Percentiles rank a stretch among this genome's conserved stretches.
Conservation (phyloP, 2,888 invertebrate species). For the Phortica okadai region DNA sequence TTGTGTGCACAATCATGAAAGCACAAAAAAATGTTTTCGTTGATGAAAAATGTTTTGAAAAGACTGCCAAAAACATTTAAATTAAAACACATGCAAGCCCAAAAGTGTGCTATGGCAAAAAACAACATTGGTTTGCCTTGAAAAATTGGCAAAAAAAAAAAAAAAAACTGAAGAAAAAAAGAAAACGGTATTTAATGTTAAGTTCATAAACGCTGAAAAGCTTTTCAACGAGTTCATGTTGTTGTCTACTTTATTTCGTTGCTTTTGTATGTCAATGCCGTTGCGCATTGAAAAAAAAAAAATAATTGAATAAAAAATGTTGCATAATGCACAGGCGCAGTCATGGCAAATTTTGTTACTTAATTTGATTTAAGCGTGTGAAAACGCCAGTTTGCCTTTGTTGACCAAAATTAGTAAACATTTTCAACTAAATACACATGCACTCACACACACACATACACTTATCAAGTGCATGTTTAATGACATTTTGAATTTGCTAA, state of each 20-base stretch:
- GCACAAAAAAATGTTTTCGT: slow-evolving; percentile 1
- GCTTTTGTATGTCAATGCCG: not conserved
- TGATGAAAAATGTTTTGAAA: slow-evolving; percentile 40
- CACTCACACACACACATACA: slow-evolving; percentile 36
- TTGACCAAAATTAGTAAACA: not conserved
- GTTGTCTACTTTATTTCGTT: not conserved
- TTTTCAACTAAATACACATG: not conserved
- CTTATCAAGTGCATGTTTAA: slow-evolving; percentile 66
- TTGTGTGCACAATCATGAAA: slow-evolving; percentile 7
- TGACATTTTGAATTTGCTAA: slow-evolving; percentile 66
- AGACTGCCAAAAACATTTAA: slow-evolving; percentile 67
- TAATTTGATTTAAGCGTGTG: not conserved
- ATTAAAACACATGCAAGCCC: slow-evolving; percentile 55
- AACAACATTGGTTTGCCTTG: not conserved
- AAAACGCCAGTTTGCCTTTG: not conserved
- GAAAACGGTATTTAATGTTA: slow-evolving; percentile 1
- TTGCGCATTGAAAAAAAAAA: not conserved
- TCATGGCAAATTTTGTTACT: not conserved
- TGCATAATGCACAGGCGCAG: not conserved
- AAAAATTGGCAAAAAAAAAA: not conserved
- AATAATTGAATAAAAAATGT: not conserved
- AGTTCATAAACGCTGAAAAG: slow-evolving; percentile 15
- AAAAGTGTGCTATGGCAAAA: not conserved
- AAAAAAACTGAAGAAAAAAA: not conserved
- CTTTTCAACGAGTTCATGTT: not conserved